Base-by-base conservation (phyloP, 1,140 invertebrate species). In the Drosophila pectinifera region DNA sequence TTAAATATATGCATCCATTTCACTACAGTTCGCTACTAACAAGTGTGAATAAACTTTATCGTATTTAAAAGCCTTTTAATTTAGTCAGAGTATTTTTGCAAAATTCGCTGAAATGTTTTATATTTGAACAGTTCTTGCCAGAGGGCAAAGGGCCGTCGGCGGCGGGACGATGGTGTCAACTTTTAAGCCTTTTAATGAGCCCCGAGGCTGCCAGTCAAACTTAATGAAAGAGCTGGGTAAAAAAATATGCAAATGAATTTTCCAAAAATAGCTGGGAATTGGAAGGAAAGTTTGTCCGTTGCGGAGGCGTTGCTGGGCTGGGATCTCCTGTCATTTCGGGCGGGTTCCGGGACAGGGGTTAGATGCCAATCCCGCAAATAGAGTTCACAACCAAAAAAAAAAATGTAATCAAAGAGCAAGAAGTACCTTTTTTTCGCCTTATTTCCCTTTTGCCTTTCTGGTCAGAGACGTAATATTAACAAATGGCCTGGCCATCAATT, bases 401-500 rank as follows among this genome's bases (percentile, higher is more conserved):
- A 6, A 56, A 63, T 83, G 67, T 88, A 89, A 88, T 88, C 84
- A 88, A 80, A 83, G 76, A 74, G 80, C 84, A 80, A 55, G 42
- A 51, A 55, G 55, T 36, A 24, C 16, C 16, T 46, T 56, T 68
- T 67, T 65, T 69, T 45, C 28, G 11, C 31, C 36, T 49, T 64
- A 31, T 48, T 65, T 38, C 18, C 34, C 34, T 69, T 67, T 65
- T 53, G 34, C 31, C 53, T 38, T 80, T 43, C 48, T 56, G 49
- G 42, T 59, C 74, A 73, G 61, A 68, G 64, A 68, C 69, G 38
- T 88, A 88, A 88, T 89, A 89, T 88, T 88, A 88, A 88, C 84
- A 88, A 88, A 88, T 88, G 75, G 76, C 80, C 58, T 39, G 79
- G 80, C 67, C 83, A 88, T 88, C 83, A 88, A 88, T 88, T 89